Evolutionary conservation across 2,888 invertebrate species (phyloP), one percentile per base, ranked within the genome.

Genomic region (Orchesellides sinensis): DNA sequence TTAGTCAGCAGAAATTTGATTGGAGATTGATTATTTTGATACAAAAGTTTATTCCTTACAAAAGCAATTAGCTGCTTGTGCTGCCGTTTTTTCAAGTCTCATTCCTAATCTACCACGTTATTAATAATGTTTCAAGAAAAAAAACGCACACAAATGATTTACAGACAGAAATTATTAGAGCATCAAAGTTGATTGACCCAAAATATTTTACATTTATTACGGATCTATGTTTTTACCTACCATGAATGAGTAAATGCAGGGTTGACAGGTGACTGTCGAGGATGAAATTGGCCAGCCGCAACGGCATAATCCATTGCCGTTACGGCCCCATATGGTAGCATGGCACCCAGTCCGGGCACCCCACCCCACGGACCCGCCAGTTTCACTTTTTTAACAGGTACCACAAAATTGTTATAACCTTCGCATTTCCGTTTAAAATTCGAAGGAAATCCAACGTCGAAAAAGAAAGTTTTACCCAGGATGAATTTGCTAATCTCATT

Each of bases 211-310:
- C n/a, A n/a, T n/a, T n/a, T n/a, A n/a, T n/a, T n/a, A n/a, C n/a
- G n/a, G n/a, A n/a, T n/a, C n/a, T n/a, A n/a, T n/a, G n/a, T n/a
- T n/a, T n/a, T n/a, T n/a, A n/a, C 96, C 94, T 96, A 95, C 96
- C 96, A 96, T 92, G 96, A 96, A 93, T 96, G 96, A 91, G 96
- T 95, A 93, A 96, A 96, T 90, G 95, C 94, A 90, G 96, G 89
- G 77, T 89, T 89, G 75, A 89, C 91, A 86, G 91, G 90, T 88
- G 91, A 91, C 89, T 92, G 92, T 78, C 92, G 90, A 19, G 88
- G 86, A 87, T 91, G 92, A 89, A 91, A 91, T 85, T 90, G 90
- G 72, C 87, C 88, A 17, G 85, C 85, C 89, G 88, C 88, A 69
- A 89, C 89, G 72, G 91, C 92, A 89, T 92, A 92, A 90, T 92